Conservation (phyloP, 2,888 invertebrate species). For the Apotomis betuletana region DNA sequence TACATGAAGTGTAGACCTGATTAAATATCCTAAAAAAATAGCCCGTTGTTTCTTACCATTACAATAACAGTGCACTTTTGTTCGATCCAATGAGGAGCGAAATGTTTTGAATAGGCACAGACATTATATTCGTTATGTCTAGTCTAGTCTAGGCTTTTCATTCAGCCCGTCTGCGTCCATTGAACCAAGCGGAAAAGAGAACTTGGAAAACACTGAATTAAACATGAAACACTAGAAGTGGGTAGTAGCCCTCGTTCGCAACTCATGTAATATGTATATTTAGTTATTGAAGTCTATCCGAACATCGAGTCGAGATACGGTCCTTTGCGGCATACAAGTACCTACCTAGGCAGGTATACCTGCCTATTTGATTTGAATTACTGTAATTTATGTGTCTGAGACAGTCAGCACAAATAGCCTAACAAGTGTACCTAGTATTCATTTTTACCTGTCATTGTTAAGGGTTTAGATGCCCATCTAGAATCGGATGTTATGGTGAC, state of each 20-base stretch:
- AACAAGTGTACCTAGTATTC: too few species aligned
- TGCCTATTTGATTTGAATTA: not conserved
- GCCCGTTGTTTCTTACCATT: not conserved
- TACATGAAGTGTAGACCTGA: too few species aligned
- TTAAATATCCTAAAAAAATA: too few species aligned
- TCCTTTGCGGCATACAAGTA: not conserved
- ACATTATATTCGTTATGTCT: slow-evolving; percentile 4
- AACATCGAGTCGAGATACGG: slow-evolving; percentile 17
- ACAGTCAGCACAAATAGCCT: not conserved
- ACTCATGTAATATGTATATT: slow-evolving; percentile 41
- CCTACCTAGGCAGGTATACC: not conserved
- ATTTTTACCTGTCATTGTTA: too few species aligned
- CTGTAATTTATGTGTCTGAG: not conserved
- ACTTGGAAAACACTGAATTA: slow-evolving; percentile 39
- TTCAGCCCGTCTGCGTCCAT: slow-evolving; percentile 24
- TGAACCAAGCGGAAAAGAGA: slow-evolving; percentile 34
- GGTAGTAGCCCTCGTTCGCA: slow-evolving; percentile 29
- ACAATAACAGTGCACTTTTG: not conserved
- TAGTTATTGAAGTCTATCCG: slow-evolving; percentile 33
- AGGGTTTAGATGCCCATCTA: too few species aligned
- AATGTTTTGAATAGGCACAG: not conserved
- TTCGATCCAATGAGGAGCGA: not conserved
- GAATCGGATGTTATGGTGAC: too few species aligned
- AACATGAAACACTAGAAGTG: slow-evolving; percentile 40
- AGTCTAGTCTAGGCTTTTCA: slow-evolving; percentile 24